Evolutionary conservation across 1,140 invertebrate species (phyloP), one percentile per base, ranked within the genome.

Genomic region (Anadara kagoshimensis): DNA sequence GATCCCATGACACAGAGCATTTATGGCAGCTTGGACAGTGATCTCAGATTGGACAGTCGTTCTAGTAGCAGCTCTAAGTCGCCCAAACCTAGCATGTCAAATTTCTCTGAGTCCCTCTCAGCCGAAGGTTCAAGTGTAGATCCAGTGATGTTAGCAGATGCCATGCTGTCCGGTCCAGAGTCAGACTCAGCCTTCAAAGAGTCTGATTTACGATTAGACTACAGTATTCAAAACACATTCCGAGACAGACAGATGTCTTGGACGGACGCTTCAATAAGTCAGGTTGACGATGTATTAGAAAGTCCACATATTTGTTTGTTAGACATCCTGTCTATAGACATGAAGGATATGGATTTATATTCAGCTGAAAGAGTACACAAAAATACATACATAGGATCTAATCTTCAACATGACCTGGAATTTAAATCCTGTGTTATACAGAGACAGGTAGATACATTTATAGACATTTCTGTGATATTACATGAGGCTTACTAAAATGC

Each of bases 281-380:
- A 64, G 11, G 41, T 57, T 18, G 68, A 72, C 7, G 53, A 47
- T 22, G 12, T 61, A 20, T 26, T 53, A 18, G 53, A 69, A 7
- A 53, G 70, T 65, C 53, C 68, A 10, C 70, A 83, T 58, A 68
- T 61, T 2, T 91, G 92, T 82, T 83, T 96, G 14, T 81, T 96
- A 8, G 95, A 97, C 85, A 92, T 95, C 0, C 94, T 95, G 92
- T 89, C 90, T 58, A 90, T 97, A 1, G 92, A 94, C 71, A 85
- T 97, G 45, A 91, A 93, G 5, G 95, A 96, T 78, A 96, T 96
- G 91, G 94, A 96, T 86, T 88, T 96, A 2, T 95, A 93, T 75
- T 92, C 94, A 5, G 95, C 93, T 49, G 75, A 81, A 51, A 75
- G 87, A 29, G 79, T 88, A 5, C 65, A 80, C 47, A 87, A 85